Conservation (phyloP, 2,797 vertebrate genomes). For the Gallinago nigripennis region DNA sequence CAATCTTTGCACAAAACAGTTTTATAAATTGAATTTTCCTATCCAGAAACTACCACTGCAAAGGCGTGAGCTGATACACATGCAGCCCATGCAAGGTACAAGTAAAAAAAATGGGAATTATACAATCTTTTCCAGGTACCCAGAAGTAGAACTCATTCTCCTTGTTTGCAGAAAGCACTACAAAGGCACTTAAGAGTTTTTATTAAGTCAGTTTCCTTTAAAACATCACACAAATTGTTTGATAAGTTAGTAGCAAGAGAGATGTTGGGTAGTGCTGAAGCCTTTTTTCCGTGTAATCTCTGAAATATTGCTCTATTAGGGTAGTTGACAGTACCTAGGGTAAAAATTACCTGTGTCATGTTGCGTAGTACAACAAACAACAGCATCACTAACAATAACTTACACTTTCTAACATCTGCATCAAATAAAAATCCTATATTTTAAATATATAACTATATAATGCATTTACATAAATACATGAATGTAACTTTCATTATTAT, state of each 20-base stretch:
- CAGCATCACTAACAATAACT: not conserved
- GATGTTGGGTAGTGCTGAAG: not conserved
- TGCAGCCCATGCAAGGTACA: not conserved
- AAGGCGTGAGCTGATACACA: not conserved
- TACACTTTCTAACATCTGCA: not conserved
- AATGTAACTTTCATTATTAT: not conserved
- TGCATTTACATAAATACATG: not conserved
- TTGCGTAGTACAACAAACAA: not conserved
- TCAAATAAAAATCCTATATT: not conserved
- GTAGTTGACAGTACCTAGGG: not conserved
- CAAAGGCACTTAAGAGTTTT: not conserved
- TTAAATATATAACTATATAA: not conserved
- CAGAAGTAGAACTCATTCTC: not conserved
- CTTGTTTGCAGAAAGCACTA: not conserved
- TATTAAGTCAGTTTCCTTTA: not conserved
- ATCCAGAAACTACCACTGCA: not conserved
- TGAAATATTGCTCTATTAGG: not conserved
- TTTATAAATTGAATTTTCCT: not conserved
- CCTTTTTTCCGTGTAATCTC: not conserved
- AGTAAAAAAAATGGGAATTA: not conserved
- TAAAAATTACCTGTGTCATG: not conserved
- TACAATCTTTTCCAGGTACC: not conserved
- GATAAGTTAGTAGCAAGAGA: not conserved
- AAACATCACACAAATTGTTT: not conserved
- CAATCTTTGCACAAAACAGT: not conserved